These are phyloP conservation scores for Drosophila elegans DNA, from an alignment of 1,140 invertebrate species.

Conservation along the genomic window DNA sequence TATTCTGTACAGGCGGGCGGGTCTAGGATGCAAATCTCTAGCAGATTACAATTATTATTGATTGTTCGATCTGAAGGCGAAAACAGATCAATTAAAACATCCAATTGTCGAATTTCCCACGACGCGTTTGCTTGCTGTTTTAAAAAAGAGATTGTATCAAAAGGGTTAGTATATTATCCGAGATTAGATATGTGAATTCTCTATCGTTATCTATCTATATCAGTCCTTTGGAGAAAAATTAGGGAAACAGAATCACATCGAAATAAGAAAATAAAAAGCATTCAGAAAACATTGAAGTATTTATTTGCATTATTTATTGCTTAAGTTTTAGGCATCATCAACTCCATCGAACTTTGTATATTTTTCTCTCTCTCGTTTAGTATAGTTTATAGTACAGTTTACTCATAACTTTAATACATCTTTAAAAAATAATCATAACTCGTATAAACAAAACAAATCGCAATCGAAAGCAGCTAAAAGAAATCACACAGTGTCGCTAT, in stretches of 20 bases:
- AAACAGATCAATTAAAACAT: slow-evolving; percentile 66
- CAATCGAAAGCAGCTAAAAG: slow-evolving; percentile 74
- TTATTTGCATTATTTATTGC: slow-evolving; percentile 76
- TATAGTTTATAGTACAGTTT: slow-evolving; percentile 68
- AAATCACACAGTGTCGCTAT: slow-evolving; percentile 52
- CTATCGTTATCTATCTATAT: slow-evolving; percentile 35
- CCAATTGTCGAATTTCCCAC: slow-evolving; percentile 83
- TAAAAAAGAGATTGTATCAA: slow-evolving; percentile 54
- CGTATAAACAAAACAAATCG: slow-evolving; percentile 79
- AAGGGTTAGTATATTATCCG: slow-evolving; percentile 36
- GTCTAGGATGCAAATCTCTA: slow-evolving; percentile 25
- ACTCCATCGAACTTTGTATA: slow-evolving; percentile 67
- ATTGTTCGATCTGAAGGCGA: slow-evolving; percentile 5
- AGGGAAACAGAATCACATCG: slow-evolving; percentile 24
- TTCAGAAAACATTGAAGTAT: slow-evolving; percentile 63
- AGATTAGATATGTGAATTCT: slow-evolving; percentile 39
- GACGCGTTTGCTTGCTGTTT: slow-evolving; percentile 75
- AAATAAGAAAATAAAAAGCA: slow-evolving; percentile 36
- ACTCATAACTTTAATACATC: slow-evolving; percentile 81
- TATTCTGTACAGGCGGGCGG: slow-evolving; percentile 55
- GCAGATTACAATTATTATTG: slow-evolving; percentile 20
- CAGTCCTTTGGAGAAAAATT: slow-evolving; percentile 5
- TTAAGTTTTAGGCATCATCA: slow-evolving; percentile 64
- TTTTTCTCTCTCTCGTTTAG: slow-evolving; percentile 38
- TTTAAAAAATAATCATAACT: slow-evolving; percentile 76